Base-by-base conservation (phyloP, 1,140 invertebrate species). In the Drosophila chauvacae region DNA sequence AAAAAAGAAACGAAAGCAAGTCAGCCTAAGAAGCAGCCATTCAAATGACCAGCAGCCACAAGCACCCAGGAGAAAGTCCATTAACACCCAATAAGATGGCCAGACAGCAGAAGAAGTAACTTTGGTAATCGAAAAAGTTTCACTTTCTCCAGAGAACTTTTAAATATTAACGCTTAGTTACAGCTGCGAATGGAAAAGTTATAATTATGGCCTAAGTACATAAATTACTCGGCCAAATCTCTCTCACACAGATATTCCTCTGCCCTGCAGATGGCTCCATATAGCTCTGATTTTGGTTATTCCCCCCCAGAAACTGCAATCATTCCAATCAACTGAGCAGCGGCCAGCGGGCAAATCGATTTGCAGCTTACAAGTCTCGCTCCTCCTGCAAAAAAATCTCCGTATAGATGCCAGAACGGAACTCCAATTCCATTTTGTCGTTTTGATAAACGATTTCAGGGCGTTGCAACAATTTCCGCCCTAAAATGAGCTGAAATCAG, bases 401-500 rank as follows among this genome's bases (percentile, higher is more conserved):
- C 65, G 33, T 35, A 30, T 61, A 48, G 60, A 72, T 68, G 61
- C 60, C 77, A 60, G 69, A 78, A 79, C 78, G 86, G 86, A 90
- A 90, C 85, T 90, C 85, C 85, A 85, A 90, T 90, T 90, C 86
- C 86, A 91, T 90, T 88, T 90, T 90, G 86, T 91, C 86, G 82
- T 90, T 90, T 88, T 90, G 86, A 90, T 90, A 90, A 90, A 90
- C 86, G 86, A 91, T 90, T 90, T 74, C 87, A 77, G 82, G 86
- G 86, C 86, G 86, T 90, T 90, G 86, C 86, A 90, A 90, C 86
- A 90, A 90, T 90, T 90, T 90, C 86, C 86, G 86, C 87, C 81
- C 83, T 55, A 86, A 91, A 90, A 82, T 80, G 82, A 90, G 76
- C 58, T 65, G 59, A 75, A 90, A 66, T 78, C 63, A 50, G 65